Evolutionary conservation across 1,140 invertebrate genomes (phyloP).

Genomic region (Propsilocerus akamusi): DNA sequence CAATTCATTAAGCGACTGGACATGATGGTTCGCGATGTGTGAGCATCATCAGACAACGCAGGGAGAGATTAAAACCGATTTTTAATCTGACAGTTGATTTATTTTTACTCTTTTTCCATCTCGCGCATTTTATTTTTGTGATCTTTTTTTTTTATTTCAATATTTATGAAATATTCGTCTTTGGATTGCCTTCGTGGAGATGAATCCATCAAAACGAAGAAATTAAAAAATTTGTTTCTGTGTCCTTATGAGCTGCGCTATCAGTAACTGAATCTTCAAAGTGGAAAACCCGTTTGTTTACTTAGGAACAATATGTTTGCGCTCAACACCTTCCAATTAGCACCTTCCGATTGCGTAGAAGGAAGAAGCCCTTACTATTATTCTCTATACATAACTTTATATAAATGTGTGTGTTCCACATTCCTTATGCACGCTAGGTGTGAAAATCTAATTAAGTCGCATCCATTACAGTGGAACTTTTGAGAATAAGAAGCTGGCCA

Average conservation of each 20-base stretch:
- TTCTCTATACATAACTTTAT: neutral
- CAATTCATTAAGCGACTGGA: no score
- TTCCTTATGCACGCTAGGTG: neutral
- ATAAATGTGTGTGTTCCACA: neutral
- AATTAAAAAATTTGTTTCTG: no score
- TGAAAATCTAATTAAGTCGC: constrained; percentile 4
- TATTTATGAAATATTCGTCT: no score
- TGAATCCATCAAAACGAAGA: no score
- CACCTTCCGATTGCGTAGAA: neutral
- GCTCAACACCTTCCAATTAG: neutral
- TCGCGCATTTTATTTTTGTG: no score
- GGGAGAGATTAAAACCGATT: neutral
- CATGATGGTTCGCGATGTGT: no score
- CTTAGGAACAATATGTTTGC: neutral
- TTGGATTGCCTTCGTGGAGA: no score
- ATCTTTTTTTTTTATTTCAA: no score
- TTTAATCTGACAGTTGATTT: constrained; percentile 1
- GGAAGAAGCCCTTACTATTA: no score
- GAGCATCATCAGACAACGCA: neutral
- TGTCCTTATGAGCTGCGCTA: no score
- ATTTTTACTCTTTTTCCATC: no score
- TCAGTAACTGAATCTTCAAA: no score
- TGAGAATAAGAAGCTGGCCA: neutral
- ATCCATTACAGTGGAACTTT: neutral
- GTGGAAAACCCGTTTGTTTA: neutral